Evolutionary conservation across 1,140 invertebrate genomes (phyloP), one percentile per base, ranked within the genome.

Genomic region (Leptinotarsa lineolata): DNA sequence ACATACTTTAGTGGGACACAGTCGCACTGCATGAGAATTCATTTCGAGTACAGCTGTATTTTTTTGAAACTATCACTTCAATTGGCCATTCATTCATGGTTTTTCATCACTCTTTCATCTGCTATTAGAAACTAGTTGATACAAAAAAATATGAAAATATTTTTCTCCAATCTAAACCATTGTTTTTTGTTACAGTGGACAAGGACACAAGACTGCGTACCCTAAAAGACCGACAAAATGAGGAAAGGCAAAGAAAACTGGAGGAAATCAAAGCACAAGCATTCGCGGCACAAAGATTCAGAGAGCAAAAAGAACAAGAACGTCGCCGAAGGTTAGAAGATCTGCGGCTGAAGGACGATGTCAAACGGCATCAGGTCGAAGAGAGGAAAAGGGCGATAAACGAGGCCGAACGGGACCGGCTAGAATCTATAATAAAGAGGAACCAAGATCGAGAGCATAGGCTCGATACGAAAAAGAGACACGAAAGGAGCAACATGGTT

Each of bases 241-340:
- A 94, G 82, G 94, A 96, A 84, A 89, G 94, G 78, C 91, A 93
- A 81, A 90, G 91, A 80, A 93, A 94, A 83, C 87, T 96, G 78
- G 93, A 95, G 84, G 94, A 95, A 86, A 87, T 96, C 75, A 91
- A 93, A 81, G 90, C 92, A 81, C 93, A 95, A 85, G 93, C 94
- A 64, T 87, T 94, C 68, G 92, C 93, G 61, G 93, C 94, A 79
- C 94, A 95, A 87, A 91, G 91, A 78, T 95, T 94, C 85, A 89
- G 94, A 46, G 94, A 95, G 87, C 93, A 94, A 85, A 91, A 94
- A 81, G 94, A 96, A 83, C 92, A 94, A 79, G 93, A 95, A 83
- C 86, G 94, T 63, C 87, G 92, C 75, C 88, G 88, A 78, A 88
- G 94, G 74, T 91, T 95, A 82, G 93, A 95, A 72, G 94, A 95